Evolutionary conservation across 2,113 vertebrate genomes (phyloP), one percentile per base, ranked within the genome.

Genomic region (Campylorhamphus procurvoides): DNA sequence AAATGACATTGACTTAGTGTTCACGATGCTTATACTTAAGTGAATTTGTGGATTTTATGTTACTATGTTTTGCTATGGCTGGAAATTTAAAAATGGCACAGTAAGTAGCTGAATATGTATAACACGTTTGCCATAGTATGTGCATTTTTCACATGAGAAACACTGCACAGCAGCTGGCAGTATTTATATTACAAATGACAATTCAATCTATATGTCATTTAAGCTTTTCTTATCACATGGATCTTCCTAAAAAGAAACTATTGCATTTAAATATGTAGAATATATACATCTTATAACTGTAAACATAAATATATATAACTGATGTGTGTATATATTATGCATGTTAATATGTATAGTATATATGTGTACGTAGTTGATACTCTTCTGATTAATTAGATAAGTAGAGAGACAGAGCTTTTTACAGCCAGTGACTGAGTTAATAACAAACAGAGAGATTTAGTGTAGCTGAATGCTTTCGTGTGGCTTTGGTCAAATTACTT

Each of bases 401-500:
- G 37, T 40, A 72, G 59, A 64, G 44, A 67, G 31, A 16, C 66
- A 58, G 47, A 77, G 29, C 10, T 64, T 86, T 89, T 91, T 89
- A 50, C 69, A 87, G 52, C 18, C 37, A 87, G 47, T 84, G 89
- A 64, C 73, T 13, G 24, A 87, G 63, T 91, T 84, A 82, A 90
- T 89, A 94, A 79, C 0, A 8, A 94, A 67, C 12, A 31, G n/a
- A 68, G 95, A 37, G 69, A 89, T 82, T 86, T 88, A 89, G 56
- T 64, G 15, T 35, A 93, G 64, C 62, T 91, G 76, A 91, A 44
- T 2, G 9, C 69, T 94, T 96, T 92, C 0, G 22, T 96, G 91
- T 95, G 93, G 80, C 77, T 94, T 94, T 89, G 81, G 80, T 94
- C 37, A 76, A 92, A 84, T 94, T 89, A 82, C 76, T 94, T 72